Conservation (phyloP, 2,888 invertebrate species). For the Myopa testacea region DNA sequence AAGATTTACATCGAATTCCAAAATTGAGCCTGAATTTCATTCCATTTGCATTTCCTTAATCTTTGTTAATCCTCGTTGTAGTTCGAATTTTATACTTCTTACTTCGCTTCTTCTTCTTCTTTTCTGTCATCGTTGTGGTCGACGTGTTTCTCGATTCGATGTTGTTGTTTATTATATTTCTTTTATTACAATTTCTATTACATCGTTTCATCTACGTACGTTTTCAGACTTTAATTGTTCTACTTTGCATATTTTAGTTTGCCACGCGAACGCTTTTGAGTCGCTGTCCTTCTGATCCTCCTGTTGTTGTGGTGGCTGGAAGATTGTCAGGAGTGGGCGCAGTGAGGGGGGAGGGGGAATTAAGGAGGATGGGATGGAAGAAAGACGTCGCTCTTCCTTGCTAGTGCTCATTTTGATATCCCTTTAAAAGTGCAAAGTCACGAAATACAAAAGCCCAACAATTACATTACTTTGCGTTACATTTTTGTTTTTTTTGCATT, state of each 20-base stretch:
- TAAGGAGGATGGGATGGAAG: too few species aligned
- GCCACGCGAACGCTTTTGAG: conserved; percentile 10
- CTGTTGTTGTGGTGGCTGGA: neutral
- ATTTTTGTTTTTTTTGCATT: too few species aligned
- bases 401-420: too few species aligned
- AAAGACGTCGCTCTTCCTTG: too few species aligned
- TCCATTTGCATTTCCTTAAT: too few species aligned
- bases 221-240: conserved; percentile 12
- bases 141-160: neutral
- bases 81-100: too few species aligned
- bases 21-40: too few species aligned
- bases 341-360: too few species aligned
- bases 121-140: neutral
- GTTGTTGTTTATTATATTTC: neutral
- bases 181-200: neutral
- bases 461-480: too few species aligned
- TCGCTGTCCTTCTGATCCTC: neutral
- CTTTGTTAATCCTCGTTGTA: too few species aligned
- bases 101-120: neutral
- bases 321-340: too few species aligned
- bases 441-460: neutral
- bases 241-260: conserved; percentile 25
- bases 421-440: conserved; percentile 2
- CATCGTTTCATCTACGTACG: neutral
- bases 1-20: too few species aligned